These are phyloP conservation scores for Chironomus striatipennis DNA, from an alignment of 1,140 invertebrate genomes.

Conservation along the genomic window DNA sequence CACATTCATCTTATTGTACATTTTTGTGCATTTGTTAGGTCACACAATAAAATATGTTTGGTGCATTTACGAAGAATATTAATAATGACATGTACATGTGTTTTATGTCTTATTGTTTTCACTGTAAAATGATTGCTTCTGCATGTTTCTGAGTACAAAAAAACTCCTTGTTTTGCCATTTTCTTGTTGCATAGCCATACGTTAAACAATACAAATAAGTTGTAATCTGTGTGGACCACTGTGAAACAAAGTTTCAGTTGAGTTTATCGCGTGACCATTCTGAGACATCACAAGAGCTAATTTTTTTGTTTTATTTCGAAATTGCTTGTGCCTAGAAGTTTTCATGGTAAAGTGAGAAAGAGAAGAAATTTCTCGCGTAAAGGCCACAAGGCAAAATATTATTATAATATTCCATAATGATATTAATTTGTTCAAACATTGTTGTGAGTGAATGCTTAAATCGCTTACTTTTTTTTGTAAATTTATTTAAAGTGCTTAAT, in stretches of 20 bases:
- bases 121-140: background rate
- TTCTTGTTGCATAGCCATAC: background rate
- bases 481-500: no score
- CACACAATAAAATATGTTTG: no score
- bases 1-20: background rate
- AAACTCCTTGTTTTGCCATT: background rate
- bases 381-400: background rate
- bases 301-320: background rate
- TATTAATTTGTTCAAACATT: constrained; percentile 10
- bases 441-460: background rate
- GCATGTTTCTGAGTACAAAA: background rate
- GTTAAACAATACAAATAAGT: background rate
- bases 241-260: background rate
- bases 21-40: background rate
- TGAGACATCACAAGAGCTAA: background rate
- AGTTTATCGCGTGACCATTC: constrained; percentile 2
- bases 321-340: no score
- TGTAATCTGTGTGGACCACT: background rate
- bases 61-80: background rate
- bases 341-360: background rate
- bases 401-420: background rate
- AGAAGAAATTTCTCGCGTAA: background rate
- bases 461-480: no score
- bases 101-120: constrained; percentile 4
- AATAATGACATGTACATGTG: constrained; percentile 1